Percentiles rank a stretch among this genome's conserved stretches.
Conservation (phyloP, 53 echinoderm and acorn worm species). For the Pentamera pediparva region DNA sequence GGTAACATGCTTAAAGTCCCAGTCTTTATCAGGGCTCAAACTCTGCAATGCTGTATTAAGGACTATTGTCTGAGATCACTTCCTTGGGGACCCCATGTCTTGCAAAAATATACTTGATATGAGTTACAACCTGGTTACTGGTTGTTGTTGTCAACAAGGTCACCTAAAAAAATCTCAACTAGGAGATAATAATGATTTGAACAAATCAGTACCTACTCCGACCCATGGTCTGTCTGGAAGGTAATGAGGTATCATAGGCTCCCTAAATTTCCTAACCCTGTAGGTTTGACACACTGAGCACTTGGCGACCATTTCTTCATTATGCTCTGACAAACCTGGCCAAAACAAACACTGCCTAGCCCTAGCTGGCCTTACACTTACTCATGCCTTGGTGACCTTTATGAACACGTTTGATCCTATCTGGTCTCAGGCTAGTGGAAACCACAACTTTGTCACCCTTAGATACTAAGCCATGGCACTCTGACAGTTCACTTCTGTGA, state of each 20-base stretch:
- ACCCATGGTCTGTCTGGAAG: slow-evolving; percentile 23
- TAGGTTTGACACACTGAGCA: slow-evolving; percentile 15
- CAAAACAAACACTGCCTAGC: slow-evolving; percentile 24
- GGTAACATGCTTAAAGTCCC: slow-evolving; percentile 32
- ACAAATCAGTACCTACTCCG: slow-evolving; percentile 4
- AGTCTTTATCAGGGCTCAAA: slow-evolving; percentile 27
- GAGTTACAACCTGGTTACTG: too few species aligned
- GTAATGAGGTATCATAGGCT: slow-evolving; percentile 6
- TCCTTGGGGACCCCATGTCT: not conserved
- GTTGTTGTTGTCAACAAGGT: too few species aligned
- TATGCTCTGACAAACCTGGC: slow-evolving; percentile 11
- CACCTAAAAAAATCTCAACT: too few species aligned
- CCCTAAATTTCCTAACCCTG: not conserved
- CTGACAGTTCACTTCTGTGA: too few species aligned
- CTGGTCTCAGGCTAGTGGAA: not conserved
- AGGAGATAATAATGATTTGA: too few species aligned
- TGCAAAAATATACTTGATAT: not conserved
- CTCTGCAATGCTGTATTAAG: slow-evolving; percentile 29
- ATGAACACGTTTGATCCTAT: too few species aligned
- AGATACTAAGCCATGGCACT: too few species aligned
- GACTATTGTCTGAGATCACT: slow-evolving; percentile 20
- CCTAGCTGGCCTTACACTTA: too few species aligned
- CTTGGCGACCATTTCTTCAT: not conserved
- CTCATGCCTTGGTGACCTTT: too few species aligned
- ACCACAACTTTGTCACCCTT: not conserved